phyloP scores from a whole-genome alignment of 2,888 invertebrate genomes.

The Mechanitis messenoides region DNA sequence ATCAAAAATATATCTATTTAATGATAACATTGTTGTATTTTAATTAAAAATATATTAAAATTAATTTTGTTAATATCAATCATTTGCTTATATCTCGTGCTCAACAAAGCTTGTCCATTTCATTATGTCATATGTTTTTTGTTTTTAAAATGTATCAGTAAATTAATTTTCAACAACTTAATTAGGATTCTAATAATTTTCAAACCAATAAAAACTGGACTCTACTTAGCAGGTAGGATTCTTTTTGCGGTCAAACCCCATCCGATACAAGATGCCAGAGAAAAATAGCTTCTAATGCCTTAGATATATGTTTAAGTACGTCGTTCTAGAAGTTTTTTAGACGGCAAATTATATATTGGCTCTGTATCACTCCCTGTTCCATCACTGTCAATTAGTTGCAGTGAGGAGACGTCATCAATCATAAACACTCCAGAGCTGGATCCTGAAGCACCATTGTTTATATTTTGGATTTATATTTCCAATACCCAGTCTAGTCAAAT shows the following conservation, averaged over 20 bases:
- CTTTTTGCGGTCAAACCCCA: constrained; percentile 3
- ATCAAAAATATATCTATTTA: too few species aligned
- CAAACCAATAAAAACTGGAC: constrained; percentile 27
- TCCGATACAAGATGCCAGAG: not conserved
- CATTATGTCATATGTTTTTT: constrained; percentile 3
- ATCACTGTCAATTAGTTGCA: constrained; percentile 75
- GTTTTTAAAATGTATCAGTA: constrained; percentile 18
- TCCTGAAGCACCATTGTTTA: constrained; percentile 54
- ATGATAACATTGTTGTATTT: too few species aligned
- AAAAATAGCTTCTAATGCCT: constrained; percentile 15
- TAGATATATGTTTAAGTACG: constrained; percentile 6
- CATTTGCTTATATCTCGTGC: not conserved
- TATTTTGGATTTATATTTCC: constrained; percentile 31
- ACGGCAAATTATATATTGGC: constrained; percentile 40
- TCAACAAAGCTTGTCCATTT: not conserved
- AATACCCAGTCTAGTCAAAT: constrained; percentile 5
- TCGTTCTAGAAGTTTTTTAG: constrained; percentile 24
- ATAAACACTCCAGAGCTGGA: constrained; percentile 49
- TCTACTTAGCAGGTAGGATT: constrained; percentile 22
- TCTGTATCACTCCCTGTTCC: constrained; percentile 58
- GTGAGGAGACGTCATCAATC: constrained; percentile 71
- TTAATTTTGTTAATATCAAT: not conserved
- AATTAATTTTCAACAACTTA: constrained; percentile 31
- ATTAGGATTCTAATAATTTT: constrained; percentile 27
- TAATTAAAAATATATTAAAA: not conserved